Conservation (phyloP, 2,797 vertebrate genomes). For the Podarcis siculus region DNA sequence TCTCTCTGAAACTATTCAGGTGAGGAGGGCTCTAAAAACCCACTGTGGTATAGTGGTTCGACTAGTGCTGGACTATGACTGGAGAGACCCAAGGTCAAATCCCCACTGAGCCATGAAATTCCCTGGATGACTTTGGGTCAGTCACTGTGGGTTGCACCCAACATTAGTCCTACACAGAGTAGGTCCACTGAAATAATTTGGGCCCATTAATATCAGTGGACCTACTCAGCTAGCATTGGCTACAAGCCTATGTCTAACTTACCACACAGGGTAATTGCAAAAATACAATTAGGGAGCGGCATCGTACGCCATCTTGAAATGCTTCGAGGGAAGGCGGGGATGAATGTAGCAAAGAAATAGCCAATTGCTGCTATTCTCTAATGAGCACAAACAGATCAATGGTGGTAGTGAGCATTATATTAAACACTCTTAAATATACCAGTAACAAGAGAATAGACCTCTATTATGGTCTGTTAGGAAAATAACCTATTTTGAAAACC, state of each 20-base stretch:
- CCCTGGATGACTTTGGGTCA: too few species aligned
- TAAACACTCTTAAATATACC: neutral
- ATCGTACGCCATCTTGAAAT: neutral
- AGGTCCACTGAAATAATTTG: too few species aligned
- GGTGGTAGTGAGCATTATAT: too few species aligned
- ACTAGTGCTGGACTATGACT: neutral
- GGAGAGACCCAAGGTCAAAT: neutral
- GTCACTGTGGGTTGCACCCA: too few species aligned
- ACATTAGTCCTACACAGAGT: too few species aligned
- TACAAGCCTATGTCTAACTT: too few species aligned
- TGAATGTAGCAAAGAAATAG: neutral
- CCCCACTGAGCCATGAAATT: neutral
- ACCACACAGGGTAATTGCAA: neutral
- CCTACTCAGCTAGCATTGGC: too few species aligned
- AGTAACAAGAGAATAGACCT: neutral
- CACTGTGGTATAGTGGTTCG: neutral
- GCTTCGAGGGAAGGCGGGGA: neutral
- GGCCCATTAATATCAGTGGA: too few species aligned
- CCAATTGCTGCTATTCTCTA: neutral
- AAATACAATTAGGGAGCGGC: neutral
- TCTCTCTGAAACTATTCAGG: neutral
- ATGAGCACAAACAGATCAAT: neutral
- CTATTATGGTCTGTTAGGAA: neutral
- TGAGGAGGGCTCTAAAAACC: neutral
- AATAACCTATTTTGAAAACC: neutral